These are phyloP conservation scores for Callorhinus ursinus DNA, from an alignment of 2,113 vertebrate genomes.

Conservation along the genomic window DNA sequence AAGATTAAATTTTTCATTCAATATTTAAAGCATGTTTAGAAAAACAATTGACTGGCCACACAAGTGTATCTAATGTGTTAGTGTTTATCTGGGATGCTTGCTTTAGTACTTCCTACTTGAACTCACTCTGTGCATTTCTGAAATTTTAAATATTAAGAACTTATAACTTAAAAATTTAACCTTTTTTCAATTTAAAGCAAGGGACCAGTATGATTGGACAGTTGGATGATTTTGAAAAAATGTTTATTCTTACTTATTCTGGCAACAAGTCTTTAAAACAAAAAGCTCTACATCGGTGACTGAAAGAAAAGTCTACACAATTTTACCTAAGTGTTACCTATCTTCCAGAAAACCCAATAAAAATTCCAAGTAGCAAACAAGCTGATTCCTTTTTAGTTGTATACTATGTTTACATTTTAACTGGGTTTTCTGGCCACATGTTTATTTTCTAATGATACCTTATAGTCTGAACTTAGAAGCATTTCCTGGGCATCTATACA, in stretches of 20 bases:
- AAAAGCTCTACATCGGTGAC: not conserved
- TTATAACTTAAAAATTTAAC: not conserved
- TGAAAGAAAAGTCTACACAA: not conserved
- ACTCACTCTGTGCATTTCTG: conserved; percentile 20
- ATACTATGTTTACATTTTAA: conserved; percentile 12
- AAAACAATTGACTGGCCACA: not conserved
- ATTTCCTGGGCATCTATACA: conserved; percentile 43
- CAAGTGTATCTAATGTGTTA: not conserved
- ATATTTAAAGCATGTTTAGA: conserved; percentile 16
- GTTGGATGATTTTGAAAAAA: conserved; percentile 48
- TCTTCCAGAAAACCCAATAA: conserved; percentile 15
- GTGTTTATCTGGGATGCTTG: conserved; percentile 25
- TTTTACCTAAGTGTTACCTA: conserved; percentile 8
- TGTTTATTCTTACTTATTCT: conserved; percentile 12
- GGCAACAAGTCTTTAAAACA: conserved; percentile 25
- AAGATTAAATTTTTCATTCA: conserved; percentile 50
- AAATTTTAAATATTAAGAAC: conserved; percentile 45
- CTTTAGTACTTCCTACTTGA: conserved; percentile 36
- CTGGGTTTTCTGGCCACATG: not conserved
- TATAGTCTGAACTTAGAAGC: not conserved
- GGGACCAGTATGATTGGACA: not conserved
- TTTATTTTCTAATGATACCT: conserved; percentile 39
- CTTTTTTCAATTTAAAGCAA: conserved; percentile 35
- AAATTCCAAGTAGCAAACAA: conserved; percentile 42
- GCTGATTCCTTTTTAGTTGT: conserved; percentile 17